Conservation (phyloP, 2,113 vertebrate species). For the Gadus chalcogrammus region DNA sequence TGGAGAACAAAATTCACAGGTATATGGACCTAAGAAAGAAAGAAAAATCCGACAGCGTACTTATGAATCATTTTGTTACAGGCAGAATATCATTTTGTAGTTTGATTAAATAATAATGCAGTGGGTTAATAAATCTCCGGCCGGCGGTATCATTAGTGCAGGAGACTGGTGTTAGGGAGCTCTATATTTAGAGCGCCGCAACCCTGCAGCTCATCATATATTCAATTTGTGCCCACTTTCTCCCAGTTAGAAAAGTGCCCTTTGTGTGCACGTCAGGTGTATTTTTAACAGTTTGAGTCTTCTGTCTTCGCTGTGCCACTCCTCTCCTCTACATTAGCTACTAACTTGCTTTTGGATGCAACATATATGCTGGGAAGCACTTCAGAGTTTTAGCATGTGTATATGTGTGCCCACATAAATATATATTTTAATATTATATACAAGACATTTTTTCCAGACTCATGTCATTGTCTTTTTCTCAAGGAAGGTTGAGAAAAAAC, state of each 20-base stretch:
- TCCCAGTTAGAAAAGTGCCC: conserved; percentile 41
- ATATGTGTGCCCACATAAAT: no score
- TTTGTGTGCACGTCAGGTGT: conserved; percentile 66
- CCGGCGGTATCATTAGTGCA: conserved; percentile 69
- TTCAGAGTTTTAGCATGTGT: neutral
- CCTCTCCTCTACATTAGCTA: conserved; percentile 19
- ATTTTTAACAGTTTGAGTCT: conserved; percentile 64
- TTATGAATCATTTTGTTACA: conserved; percentile 59
- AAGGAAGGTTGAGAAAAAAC: neutral
- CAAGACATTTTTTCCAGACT: no score
- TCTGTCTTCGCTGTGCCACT: conserved; percentile 63
- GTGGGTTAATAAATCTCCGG: conserved; percentile 75
- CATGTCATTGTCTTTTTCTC: no score
- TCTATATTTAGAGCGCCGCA: conserved; percentile 66
- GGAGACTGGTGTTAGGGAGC: conserved; percentile 59
- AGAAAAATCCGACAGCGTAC: conserved; percentile 42
- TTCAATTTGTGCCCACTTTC: conserved; percentile 70
- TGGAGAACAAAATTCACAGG: conserved; percentile 5
- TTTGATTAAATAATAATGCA: conserved; percentile 79
- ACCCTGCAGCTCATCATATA: conserved; percentile 68
- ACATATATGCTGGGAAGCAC: conserved; percentile 8
- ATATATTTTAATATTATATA: no score
- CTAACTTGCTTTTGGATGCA: no score
- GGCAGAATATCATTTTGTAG: conserved; percentile 62
- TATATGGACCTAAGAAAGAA: conserved; percentile 10